Base-by-base conservation (phyloP, 2,888 invertebrate species). In the Watsonalla binaria region DNA sequence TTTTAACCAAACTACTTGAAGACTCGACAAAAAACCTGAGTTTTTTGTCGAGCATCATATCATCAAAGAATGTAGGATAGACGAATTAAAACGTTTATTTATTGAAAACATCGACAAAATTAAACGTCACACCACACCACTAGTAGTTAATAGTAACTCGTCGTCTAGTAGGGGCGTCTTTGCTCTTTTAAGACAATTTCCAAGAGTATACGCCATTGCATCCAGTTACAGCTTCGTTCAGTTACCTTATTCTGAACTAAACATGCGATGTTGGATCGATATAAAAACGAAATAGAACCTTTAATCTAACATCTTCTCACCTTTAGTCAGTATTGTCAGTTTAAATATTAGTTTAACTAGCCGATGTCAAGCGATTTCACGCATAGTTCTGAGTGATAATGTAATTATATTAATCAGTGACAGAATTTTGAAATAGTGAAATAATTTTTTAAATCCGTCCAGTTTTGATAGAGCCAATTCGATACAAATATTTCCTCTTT, bases 141-240 rank as follows among this genome's bases (percentile, higher is more conserved):
- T 84, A 78, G 78, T 74, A 79, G 74, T 84, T 86, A 86, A 85
- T 80, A 81, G 84, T 82, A 78, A 79, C 82, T 84, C 81, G 82
- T 75, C 76, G 80, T 79, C 81, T 75, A 72, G 67, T 68, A 64
- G 66, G 61, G 75, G 71, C 82, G 82, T 82, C 84, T 86, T 83
- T 82, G 83, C 83, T 80, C 81, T 82, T 78, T 82, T 83, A 82
- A 84, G 86, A 86, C 86, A 84, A 85, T 85, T 84, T 84, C 79
- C 73, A 78, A 66, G 70, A 78, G 80, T 78, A 76, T 72, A 78
- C 82, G 74, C 83, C 80, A 82, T 82, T 81, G 82, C 80, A 81
- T 80, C 78, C 76, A 78, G 78, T 78, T 80, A 75, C 70, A 74
- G 66, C 68, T 54, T 66, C 72, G 66, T 63, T 61, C 55, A 52